A percentile compares a stretch with the other conserved stretches of the same genome.
phyloP scores from a whole-genome alignment of 2,797 vertebrate species.

The Graptemys geographica region DNA sequence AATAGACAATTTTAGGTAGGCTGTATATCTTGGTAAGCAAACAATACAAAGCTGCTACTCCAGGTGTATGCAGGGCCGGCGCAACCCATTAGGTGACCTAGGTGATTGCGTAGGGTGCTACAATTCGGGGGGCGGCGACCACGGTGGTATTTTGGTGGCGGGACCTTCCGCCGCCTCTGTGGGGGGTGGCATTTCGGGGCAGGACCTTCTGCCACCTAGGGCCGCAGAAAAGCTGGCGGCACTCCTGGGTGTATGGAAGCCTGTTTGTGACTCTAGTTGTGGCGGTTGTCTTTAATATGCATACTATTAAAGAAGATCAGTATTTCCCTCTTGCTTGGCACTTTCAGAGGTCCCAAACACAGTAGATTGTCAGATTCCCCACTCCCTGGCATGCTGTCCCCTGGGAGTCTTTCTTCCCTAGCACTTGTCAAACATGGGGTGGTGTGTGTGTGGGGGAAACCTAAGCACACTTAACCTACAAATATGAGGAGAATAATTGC shows the following conservation, averaged over 20 bases:
- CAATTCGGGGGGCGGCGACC: too few relatives aligned
- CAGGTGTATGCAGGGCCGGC: too few relatives aligned
- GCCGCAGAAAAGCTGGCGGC: too few relatives aligned
- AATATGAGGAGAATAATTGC: neutral
- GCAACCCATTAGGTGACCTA: too few relatives aligned
- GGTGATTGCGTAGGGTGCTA: too few relatives aligned
- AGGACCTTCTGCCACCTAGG: too few relatives aligned
- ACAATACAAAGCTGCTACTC: neutral
- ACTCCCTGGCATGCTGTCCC: neutral
- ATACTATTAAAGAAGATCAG: neutral
- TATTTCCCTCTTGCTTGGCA: neutral
- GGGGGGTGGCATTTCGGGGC: too few relatives aligned
- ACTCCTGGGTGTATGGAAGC: too few relatives aligned
- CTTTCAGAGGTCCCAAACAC: neutral
- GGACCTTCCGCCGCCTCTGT: too few relatives aligned
- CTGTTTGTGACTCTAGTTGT: accelerated
- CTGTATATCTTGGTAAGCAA: neutral
- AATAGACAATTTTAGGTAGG: neutral
- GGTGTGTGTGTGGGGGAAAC: neutral
- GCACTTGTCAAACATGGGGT: neutral
- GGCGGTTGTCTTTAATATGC: neutral
- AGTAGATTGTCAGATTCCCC: neutral
- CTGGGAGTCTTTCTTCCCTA: neutral
- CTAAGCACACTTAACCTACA: neutral
- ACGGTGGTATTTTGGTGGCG: too few relatives aligned